A percentile compares a stretch with the other conserved stretches of the same genome.
These are phyloP conservation scores for Scaptomyza pallida DNA, from an alignment of 1,140 invertebrate genomes.

Conservation along the genomic window DNA sequence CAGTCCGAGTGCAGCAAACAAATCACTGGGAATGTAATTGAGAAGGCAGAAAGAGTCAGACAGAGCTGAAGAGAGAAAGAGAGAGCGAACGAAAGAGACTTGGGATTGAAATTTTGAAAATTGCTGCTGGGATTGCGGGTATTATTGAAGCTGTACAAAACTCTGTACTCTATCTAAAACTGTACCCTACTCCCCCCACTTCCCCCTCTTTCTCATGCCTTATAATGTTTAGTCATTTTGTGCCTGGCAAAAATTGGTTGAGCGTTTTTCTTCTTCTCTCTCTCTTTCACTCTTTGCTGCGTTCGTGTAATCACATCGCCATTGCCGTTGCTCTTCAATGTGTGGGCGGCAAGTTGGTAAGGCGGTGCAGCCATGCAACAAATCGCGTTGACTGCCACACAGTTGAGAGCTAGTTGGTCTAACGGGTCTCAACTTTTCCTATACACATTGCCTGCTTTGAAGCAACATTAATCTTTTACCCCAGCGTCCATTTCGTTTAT, in stretches of 20 bases:
- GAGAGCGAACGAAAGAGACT: conserved; percentile 7
- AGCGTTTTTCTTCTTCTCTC: conserved; percentile 27
- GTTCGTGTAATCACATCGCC: conserved; percentile 52
- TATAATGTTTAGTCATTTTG: conserved; percentile 68
- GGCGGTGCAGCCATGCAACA: conserved; percentile 66
- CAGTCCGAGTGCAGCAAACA: conserved; percentile 53
- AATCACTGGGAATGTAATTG: conserved; percentile 61
- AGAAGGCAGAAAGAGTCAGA: background rate
- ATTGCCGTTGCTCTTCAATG: conserved; percentile 6
- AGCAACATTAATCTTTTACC: conserved; percentile 24
- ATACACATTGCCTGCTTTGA: too few relatives aligned
- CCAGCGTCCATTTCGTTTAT: conserved; percentile 35
- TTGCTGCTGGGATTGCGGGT: conserved; percentile 78
- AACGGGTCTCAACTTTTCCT: too few relatives aligned
- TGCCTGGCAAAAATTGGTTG: conserved; percentile 60
- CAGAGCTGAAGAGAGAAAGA: background rate
- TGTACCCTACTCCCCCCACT: conserved; percentile 10
- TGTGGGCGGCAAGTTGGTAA: conserved; percentile 33
- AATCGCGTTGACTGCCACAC: conserved; percentile 68
- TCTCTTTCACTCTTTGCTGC: conserved; percentile 16
- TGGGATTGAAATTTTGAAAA: conserved; percentile 67
- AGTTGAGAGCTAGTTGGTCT: conserved; percentile 28
- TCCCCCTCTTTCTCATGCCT: conserved; percentile 1
- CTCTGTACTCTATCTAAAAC: conserved; percentile 6
- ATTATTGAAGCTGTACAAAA: conserved; percentile 55